Percentiles rank a stretch among this genome's conserved stretches.
phyloP scores from a whole-genome alignment of 2,888 invertebrate species.

The Rhogogaster chlorosoma region DNA sequence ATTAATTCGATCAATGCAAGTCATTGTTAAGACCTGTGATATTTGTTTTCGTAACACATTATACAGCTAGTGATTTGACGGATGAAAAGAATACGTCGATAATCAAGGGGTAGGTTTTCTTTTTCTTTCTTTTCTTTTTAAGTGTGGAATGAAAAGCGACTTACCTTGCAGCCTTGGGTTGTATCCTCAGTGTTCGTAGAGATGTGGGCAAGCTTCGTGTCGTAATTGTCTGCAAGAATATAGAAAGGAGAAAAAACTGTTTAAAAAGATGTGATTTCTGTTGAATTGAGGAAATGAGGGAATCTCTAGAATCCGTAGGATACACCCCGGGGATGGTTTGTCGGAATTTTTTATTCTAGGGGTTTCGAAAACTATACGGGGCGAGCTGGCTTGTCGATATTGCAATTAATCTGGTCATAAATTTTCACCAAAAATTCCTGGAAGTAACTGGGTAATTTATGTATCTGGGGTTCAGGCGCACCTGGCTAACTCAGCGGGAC shows the following conservation, averaged over 20 bases:
- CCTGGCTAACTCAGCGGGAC: slow-evolving; percentile 54
- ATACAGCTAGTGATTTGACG: background rate
- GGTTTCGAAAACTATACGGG: slow-evolving; percentile 1
- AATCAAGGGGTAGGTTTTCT: background rate
- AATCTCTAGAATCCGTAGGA: background rate
- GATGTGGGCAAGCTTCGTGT: background rate
- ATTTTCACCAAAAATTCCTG: slow-evolving; percentile 72
- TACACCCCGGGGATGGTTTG: background rate
- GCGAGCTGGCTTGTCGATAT: slow-evolving; percentile 67
- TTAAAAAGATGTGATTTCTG: background rate
- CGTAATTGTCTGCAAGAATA: background rate
- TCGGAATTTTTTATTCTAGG: background rate
- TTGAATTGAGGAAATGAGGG: slow-evolving; percentile 29
- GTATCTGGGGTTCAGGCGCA: slow-evolving; percentile 66
- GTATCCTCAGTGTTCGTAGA: background rate
- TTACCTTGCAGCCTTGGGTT: background rate
- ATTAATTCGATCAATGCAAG: slow-evolving; percentile 1
- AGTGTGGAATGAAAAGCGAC: background rate
- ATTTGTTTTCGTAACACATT: slow-evolving; percentile 9
- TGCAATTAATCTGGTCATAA: slow-evolving; percentile 77
- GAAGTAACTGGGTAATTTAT: slow-evolving; percentile 74
- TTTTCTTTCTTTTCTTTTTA: background rate
- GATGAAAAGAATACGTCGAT: background rate
- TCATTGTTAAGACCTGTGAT: slow-evolving; percentile 21
- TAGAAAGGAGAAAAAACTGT: background rate